Evolutionary conservation across 1,140 invertebrate genomes (phyloP).

Genomic region (Drosophila jambulina): DNA sequence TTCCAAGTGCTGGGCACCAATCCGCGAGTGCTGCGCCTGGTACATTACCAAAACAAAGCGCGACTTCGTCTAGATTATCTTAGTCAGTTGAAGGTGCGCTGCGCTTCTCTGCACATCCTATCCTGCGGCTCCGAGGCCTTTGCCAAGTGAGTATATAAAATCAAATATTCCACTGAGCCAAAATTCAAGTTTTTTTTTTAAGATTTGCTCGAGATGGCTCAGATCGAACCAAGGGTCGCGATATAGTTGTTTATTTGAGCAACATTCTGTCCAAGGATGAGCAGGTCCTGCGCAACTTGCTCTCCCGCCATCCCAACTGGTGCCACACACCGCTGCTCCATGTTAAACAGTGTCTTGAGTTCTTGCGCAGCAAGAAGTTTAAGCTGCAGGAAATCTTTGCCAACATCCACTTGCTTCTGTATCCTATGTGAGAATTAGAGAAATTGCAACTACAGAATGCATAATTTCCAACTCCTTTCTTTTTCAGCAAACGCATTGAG

Average conservation of each 20-base stretch:
- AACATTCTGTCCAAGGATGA: slow-evolving; percentile 66
- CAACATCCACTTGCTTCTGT: slow-evolving; percentile 87
- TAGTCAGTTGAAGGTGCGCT: slow-evolving; percentile 86
- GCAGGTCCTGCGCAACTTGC: slow-evolving; percentile 74
- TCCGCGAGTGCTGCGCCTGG: slow-evolving; percentile 86
- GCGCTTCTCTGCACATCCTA: slow-evolving; percentile 87
- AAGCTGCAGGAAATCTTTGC: slow-evolving; percentile 85
- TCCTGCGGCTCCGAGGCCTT: slow-evolving; percentile 86
- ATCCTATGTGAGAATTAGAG: slow-evolving; percentile 85
- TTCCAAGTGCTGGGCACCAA: slow-evolving; percentile 86
- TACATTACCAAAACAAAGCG: slow-evolving; percentile 87
- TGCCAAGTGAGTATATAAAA: slow-evolving; percentile 85
- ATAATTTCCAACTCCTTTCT: neutral
- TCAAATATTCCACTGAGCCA: neutral
- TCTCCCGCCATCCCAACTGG: slow-evolving; percentile 87
- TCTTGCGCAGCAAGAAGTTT: slow-evolving; percentile 85
- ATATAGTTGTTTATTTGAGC: slow-evolving; percentile 85
- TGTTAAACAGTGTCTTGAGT: slow-evolving; percentile 86
- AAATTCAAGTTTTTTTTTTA: slow-evolving; percentile 18
- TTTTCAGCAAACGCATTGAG: slow-evolving; percentile 74
- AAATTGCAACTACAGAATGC: neutral
- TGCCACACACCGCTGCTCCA: slow-evolving; percentile 86
- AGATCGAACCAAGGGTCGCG: slow-evolving; percentile 86
- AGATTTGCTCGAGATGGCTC: slow-evolving; percentile 87
- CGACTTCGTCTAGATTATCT: slow-evolving; percentile 86